Conservation (phyloP, 2,113 vertebrate genomes). For the Lontra canadensis region DNA sequence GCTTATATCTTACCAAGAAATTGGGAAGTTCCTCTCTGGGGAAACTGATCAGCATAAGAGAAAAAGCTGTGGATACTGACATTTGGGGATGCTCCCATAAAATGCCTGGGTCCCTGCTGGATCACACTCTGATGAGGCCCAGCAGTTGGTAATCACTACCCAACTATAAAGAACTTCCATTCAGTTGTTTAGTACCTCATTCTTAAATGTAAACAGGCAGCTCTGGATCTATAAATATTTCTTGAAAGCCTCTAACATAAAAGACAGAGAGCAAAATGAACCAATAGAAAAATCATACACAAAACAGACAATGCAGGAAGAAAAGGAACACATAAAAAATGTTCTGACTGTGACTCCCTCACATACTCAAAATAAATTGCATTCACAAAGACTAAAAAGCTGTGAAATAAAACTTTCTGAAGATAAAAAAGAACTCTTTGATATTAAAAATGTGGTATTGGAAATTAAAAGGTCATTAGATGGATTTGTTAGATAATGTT, state of each 20-base stretch:
- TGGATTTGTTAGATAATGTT: slow-evolving; percentile 1
- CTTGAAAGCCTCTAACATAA: neutral
- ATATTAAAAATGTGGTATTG: neutral
- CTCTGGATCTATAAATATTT: slow-evolving; percentile 15
- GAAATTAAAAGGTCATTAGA: neutral
- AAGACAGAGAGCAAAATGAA: slow-evolving; percentile 8
- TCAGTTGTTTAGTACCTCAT: neutral
- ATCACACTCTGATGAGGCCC: neutral
- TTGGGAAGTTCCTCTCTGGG: neutral
- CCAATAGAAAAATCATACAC: neutral
- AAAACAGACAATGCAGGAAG: neutral
- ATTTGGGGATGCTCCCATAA: neutral
- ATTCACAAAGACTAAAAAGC: neutral
- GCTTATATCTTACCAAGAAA: neutral
- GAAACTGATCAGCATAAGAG: neutral
- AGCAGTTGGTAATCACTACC: neutral
- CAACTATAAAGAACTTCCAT: neutral
- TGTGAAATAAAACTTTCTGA: slow-evolving; percentile 15
- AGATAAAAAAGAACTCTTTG: neutral
- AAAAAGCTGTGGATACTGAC: neutral
- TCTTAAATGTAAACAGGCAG: neutral
- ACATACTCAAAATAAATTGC: neutral
- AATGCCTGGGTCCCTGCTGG: neutral
- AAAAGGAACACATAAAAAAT: neutral
- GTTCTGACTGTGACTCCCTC: neutral